Evolutionary conservation across 1,140 invertebrate species (phyloP), one percentile per base, ranked within the genome.

Genomic region (Stegodyphus dumicola): DNA sequence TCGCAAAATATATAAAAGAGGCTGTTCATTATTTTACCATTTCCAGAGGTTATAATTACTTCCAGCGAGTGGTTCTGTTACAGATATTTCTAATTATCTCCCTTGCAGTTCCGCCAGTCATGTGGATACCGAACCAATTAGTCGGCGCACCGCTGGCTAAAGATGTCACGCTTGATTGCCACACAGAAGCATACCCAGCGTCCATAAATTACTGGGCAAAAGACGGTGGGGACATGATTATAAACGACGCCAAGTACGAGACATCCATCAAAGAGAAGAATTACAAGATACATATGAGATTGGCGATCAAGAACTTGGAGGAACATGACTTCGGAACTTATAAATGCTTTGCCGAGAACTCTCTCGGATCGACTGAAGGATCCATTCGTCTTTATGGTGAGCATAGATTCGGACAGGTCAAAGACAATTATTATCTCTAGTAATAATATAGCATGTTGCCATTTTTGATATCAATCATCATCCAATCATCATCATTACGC

Each of bases 331-430:
- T 95, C 69, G 97, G 97, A 17, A 94, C 93, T 0, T 98, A 97
- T 91, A 92, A 95, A 89, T 99, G 97, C 89, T 94, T 96, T 69
- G 96, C 96, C 6, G 96, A 97, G 88, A 99, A 98, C 92, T 95
- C 95, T 6, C 92, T 98, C 2, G 97, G 97, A 86, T 95, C 97
- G 90, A 97, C 96, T 6, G 96, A 98, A 90, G 96, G 96, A 71
- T 95, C 94, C 64, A 97, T 98, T 89, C 93, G 95, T 89, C 91
- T 97, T 69, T 97, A 97, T 90, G 95, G 96, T 97, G 93, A 95
- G 95, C 3, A 17, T 15, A n/a, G 9, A 33, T 33, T 33, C 33
- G 33, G 33, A 33, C 3, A 33, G 33, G 33, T 71, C n/a, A 48
- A 13, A 33, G 33, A 33, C 33, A 33, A 33, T 33, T 33, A 33